These are phyloP conservation scores for Luffia ferchaultella DNA, from an alignment of 2,888 invertebrate species.

Conservation along the genomic window DNA sequence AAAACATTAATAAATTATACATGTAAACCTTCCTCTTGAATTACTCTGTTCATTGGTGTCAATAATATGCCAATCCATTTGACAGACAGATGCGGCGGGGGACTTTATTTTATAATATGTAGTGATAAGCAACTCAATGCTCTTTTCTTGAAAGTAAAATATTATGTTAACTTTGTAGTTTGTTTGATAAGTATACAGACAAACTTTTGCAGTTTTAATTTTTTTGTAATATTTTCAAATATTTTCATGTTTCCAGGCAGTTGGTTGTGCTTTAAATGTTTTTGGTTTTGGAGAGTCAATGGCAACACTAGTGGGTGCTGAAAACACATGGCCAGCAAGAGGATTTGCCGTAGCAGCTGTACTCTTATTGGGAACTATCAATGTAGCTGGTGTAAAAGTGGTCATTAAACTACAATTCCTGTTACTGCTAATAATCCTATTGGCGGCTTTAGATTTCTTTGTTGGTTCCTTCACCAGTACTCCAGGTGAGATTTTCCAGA, in stretches of 20 bases:
- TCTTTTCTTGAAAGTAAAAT: too few relatives aligned
- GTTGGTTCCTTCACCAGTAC: conserved; percentile 88
- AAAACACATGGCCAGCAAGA: conserved; percentile 81
- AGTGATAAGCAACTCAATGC: too few relatives aligned
- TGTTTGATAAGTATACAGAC: too few relatives aligned
- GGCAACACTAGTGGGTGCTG: conserved; percentile 81
- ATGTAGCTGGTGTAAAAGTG: conserved; percentile 97
- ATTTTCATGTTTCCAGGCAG: conserved; percentile 72
- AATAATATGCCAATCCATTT: too few relatives aligned
- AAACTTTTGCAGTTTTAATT: too few relatives aligned
- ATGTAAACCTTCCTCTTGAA: too few relatives aligned
- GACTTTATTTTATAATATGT: too few relatives aligned
- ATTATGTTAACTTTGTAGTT: too few relatives aligned
- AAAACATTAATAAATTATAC: too few relatives aligned
- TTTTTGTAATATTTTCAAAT: too few relatives aligned
- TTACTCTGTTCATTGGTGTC: too few relatives aligned
- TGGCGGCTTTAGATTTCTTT: conserved; percentile 93
- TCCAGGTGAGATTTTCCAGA: conserved; percentile 75
- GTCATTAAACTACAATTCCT: conserved; percentile 95
- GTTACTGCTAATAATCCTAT: conserved; percentile 82
- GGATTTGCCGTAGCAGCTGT: conserved; percentile 90
- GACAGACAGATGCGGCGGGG: too few relatives aligned
- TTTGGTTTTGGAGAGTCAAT: conserved; percentile 97
- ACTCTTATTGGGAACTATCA: conserved; percentile 85
- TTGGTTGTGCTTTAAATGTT: conserved; percentile 95